Percentiles rank a stretch among this genome's conserved stretches.
phyloP scores from a whole-genome alignment of 2,797 vertebrate genomes.

The Graptemys geographica region DNA sequence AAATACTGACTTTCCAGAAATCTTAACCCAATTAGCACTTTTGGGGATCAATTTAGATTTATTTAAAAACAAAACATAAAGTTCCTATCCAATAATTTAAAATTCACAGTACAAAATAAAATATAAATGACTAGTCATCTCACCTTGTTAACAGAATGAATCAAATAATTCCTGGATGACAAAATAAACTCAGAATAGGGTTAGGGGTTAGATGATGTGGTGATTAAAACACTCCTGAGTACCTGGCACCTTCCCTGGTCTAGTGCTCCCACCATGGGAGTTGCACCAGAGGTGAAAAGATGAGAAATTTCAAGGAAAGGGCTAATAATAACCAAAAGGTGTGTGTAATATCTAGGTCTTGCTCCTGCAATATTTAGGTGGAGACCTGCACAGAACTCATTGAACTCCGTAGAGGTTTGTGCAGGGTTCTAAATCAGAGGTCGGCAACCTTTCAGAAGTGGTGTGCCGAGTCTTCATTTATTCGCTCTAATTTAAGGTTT shows the following conservation, averaged over 20 bases:
- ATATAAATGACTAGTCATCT: not conserved
- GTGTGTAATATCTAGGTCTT: not conserved
- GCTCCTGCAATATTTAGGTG: not conserved
- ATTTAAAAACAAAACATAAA: not conserved
- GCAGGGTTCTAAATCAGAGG: not conserved
- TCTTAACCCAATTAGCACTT: not conserved
- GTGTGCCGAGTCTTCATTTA: no score
- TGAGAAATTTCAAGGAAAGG: not conserved
- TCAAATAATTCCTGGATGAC: not conserved
- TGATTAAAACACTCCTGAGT: not conserved
- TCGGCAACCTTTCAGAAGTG: no score
- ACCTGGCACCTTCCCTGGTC: not conserved
- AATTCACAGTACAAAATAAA: not conserved
- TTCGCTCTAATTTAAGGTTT: no score
- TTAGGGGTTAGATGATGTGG: not conserved
- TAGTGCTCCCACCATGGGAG: accelerated
- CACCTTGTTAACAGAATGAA: not conserved
- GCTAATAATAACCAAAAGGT: not conserved
- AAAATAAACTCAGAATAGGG: not conserved
- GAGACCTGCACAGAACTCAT: not conserved
- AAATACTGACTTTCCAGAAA: not conserved
- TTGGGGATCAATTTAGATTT: not conserved
- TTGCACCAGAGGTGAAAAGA: not conserved
- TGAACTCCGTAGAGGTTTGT: not conserved
- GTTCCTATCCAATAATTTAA: not conserved